A percentile compares a stretch with the other conserved stretches of the same genome.
Evolutionary conservation across 2,797 vertebrate genomes (phyloP).

Genomic region (Enteromius anoplus): DNA sequence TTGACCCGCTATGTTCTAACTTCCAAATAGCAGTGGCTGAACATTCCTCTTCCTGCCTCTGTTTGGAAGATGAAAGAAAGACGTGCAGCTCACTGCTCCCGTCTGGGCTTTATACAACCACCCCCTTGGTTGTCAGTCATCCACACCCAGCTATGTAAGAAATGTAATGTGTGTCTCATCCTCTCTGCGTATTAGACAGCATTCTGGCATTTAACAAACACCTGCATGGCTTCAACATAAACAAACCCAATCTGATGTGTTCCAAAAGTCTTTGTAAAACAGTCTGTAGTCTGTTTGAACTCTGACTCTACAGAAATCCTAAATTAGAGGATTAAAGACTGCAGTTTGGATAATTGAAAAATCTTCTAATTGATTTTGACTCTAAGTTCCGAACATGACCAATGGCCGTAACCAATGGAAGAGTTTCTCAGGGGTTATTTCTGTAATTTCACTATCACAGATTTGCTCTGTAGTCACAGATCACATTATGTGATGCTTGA

Average conservation of each 20-base stretch:
- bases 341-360: constrained; percentile 4
- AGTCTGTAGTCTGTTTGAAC: background rate
- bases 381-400: background rate
- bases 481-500: background rate
- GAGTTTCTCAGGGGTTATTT: background rate
- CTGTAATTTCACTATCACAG: background rate
- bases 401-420: background rate
- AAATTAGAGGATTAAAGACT: constrained; percentile 30
- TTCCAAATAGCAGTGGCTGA: constrained; percentile 47
- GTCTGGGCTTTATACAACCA: constrained; percentile 51
- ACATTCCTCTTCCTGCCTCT: constrained; percentile 34
- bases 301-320: constrained; percentile 2
- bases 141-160: constrained; percentile 67
- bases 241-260: constrained; percentile 19
- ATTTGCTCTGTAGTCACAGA: background rate
- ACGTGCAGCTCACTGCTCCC: constrained; percentile 42
- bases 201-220: constrained; percentile 38
- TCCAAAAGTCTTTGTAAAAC: background rate
- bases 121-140: constrained; percentile 63
- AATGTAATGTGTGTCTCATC: constrained; percentile 62
- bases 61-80: constrained; percentile 40
- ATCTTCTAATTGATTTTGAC: constrained; percentile 15
- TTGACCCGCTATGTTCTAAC: constrained; percentile 29
- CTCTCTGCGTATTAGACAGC: constrained; percentile 37
- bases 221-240: constrained; percentile 41